Evolutionary conservation across 2,888 invertebrate species (phyloP).

Genomic region (Eristalinus aeneus): DNA sequence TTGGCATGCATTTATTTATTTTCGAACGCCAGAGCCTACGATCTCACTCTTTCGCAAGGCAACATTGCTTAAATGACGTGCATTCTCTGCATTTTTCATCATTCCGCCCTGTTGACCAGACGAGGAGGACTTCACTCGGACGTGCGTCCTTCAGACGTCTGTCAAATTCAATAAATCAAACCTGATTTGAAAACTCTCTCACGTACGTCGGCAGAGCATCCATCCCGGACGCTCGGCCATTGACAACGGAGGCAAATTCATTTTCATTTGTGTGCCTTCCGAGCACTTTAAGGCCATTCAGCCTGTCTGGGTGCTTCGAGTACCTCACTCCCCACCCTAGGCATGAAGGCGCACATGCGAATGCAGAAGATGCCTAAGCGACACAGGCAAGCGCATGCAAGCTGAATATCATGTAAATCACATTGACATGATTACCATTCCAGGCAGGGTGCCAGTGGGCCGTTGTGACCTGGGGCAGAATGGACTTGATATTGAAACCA

Average conservation of each 20-base stretch:
- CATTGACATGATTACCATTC: constrained; percentile 61
- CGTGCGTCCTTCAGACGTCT: constrained; percentile 20
- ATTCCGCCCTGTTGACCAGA: constrained; percentile 1
- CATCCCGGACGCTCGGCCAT: background rate
- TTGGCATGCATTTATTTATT: constrained; percentile 36
- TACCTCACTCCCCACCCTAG: background rate
- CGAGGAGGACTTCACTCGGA: background rate
- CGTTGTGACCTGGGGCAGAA: background rate
- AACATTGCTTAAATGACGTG: constrained; percentile 24
- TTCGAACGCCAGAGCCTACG: background rate
- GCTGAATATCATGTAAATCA: constrained; percentile 60
- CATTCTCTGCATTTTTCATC: constrained; percentile 43
- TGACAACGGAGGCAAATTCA: background rate
- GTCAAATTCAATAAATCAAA: constrained; percentile 69
- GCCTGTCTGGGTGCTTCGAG: too few species aligned
- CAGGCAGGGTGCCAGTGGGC: background rate
- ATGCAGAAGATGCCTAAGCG: constrained; percentile 10
- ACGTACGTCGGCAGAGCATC: constrained; percentile 21
- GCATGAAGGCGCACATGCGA: background rate
- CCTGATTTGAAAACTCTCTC: constrained; percentile 57
- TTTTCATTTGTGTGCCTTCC: constrained; percentile 1
- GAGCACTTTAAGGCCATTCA: background rate
- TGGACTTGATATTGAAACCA: constrained; percentile 4
- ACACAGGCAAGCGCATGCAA: constrained; percentile 3
- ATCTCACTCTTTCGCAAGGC: background rate